Base-by-base conservation (phyloP, 2,113 vertebrate species). In the Poecile atricapillus region DNA sequence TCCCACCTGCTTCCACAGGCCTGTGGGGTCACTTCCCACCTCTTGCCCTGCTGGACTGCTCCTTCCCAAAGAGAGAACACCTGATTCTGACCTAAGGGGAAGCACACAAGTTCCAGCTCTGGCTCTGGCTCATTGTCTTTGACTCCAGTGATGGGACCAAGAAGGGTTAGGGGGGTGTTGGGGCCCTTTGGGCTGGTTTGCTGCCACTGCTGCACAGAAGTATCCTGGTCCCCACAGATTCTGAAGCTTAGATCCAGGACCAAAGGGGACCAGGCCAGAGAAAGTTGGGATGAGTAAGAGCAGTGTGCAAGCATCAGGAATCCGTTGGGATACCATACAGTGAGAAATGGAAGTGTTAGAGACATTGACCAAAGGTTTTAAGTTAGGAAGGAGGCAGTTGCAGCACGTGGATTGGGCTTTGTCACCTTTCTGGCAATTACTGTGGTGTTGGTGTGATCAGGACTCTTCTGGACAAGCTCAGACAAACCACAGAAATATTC, bases 191-290 rank as follows among this genome's bases (percentile, higher is more conserved):
- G 31, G 56, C 35, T 88, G 60, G 13, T 28, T 81, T 3, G 1
- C 37, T 93, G 64, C 44, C 73, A 49, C 12, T 6, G 16, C 44
- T 39, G 33, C 3, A 4, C 35, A 65, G 35, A 43, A 55, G 4
- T 80, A 39, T 39, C 58, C 19, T 3, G 0, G n/a, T 59, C 31
- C 33, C 21, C 11, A 14, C 6, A 28, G 11, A 10, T 52, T 52
- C 21, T 21, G 37, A 39, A 43, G 49, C 35, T 55, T 58, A 84
- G 49, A 35, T 71, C 23, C 25, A 24, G 43, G 27, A 58, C 23
- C 4, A 1, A 77, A 81, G 17, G 1, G 8, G 2, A 1, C 8
- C 14, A 5, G 37, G 24, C 35, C 10, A 21, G 33, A n/a, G 25
- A 5, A 11, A 89, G 33, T 8, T 68, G 25, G 30, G 44, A 13